phyloP scores from a whole-genome alignment of 2,113 vertebrate genomes.

The Tachysurus vachellii region DNA sequence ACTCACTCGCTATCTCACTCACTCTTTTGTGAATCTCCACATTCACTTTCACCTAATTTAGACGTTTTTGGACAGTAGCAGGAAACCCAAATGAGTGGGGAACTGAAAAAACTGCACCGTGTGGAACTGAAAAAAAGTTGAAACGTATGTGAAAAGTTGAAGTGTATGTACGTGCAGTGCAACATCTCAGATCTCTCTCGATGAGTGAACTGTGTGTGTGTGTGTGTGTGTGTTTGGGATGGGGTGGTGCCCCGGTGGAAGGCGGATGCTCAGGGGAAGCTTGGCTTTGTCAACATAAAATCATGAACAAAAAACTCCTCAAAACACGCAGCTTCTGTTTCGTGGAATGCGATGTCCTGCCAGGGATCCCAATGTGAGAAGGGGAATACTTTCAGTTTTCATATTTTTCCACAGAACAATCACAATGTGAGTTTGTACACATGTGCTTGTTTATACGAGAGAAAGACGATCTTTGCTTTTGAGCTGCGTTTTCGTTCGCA shows the following conservation, averaged over 20 bases:
- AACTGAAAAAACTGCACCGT: no score
- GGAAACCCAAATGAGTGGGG: no score
- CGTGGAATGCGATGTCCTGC: constrained; percentile 46
- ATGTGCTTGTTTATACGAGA: not conserved
- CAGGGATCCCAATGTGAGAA: constrained; percentile 25
- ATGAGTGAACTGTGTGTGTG: not conserved
- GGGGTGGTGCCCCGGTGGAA: constrained; percentile 9
- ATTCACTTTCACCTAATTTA: no score
- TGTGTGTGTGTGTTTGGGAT: not conserved
- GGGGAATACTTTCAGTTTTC: constrained; percentile 1
- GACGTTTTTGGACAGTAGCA: no score
- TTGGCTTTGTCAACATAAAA: constrained; percentile 43
- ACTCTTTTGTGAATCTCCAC: not conserved
- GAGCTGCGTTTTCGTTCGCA: not conserved
- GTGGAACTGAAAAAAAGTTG: no score
- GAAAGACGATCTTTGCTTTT: not conserved
- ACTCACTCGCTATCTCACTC: not conserved
- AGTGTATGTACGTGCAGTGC: not conserved
- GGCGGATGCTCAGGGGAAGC: constrained; percentile 31
- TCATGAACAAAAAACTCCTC: constrained; percentile 2
- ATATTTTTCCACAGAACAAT: not conserved
- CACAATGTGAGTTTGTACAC: not conserved
- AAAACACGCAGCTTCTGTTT: constrained; percentile 21
- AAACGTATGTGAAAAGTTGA: no score
- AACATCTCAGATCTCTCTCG: not conserved